Evolutionary conservation across 2,113 vertebrate genomes (phyloP).

Genomic region (Nannobrachium achirus): DNA sequence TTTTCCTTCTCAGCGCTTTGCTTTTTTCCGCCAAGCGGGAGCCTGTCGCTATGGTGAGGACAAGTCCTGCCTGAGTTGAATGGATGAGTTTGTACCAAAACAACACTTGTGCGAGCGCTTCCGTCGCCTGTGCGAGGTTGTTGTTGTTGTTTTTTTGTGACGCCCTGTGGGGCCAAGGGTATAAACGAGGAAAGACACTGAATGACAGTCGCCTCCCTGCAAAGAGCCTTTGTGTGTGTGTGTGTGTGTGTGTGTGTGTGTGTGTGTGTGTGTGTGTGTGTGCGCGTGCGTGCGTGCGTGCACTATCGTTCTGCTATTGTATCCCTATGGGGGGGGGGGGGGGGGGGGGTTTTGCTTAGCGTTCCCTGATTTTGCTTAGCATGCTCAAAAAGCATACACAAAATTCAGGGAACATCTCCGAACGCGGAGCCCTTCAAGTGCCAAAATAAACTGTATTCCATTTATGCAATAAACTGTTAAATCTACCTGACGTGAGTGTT

Average conservation of each 20-base stretch:
- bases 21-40: conserved; percentile 41
- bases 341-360: too few relatives aligned
- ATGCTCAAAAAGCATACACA: too few relatives aligned
- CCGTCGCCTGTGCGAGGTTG: conserved; percentile 18
- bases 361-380: too few relatives aligned
- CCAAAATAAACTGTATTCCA: too few relatives aligned
- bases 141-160: neutral
- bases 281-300: neutral
- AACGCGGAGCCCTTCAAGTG: too few relatives aligned
- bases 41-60: conserved; percentile 58
- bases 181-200: conserved; percentile 10
- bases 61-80: conserved; percentile 44
- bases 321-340: too few relatives aligned
- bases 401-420: too few relatives aligned
- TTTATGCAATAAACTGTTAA: too few relatives aligned
- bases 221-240: conserved; percentile 34
- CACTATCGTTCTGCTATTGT: too few relatives aligned
- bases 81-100: conserved; percentile 55
- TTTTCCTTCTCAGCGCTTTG: neutral
- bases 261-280: conserved; percentile 2
- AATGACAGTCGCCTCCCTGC: conserved; percentile 23
- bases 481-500: too few relatives aligned
- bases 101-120: conserved; percentile 44
- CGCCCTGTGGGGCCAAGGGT: conserved; percentile 23
- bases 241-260: neutral